These are phyloP conservation scores for Ovibos moschatus DNA, from an alignment of 2,113 vertebrate species.

Conservation along the genomic window DNA sequence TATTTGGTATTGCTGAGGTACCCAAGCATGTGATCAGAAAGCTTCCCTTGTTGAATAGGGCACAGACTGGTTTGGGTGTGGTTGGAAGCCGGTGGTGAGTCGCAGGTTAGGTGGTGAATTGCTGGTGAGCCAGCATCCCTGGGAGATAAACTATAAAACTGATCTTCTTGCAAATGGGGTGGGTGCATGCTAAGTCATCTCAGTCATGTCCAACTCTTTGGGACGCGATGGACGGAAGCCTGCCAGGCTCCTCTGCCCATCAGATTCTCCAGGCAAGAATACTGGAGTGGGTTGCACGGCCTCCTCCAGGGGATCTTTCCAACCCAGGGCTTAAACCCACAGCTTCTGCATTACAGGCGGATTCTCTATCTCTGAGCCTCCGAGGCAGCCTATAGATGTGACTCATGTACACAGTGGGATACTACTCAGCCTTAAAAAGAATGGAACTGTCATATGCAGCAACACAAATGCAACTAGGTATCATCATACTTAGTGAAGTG, in stretches of 20 bases:
- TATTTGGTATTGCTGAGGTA: neutral
- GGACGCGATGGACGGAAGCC: accelerated
- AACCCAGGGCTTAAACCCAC: neutral
- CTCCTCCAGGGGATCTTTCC: neutral
- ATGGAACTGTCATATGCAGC: neutral
- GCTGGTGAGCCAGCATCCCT: neutral
- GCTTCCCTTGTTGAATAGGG: neutral
- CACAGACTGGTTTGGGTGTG: neutral
- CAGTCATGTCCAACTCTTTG: neutral
- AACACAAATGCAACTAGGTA: neutral
- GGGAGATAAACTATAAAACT: neutral
- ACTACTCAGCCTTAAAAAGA: neutral
- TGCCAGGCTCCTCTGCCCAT: neutral
- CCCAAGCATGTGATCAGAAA: neutral
- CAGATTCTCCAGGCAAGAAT: neutral
- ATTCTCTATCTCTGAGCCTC: neutral
- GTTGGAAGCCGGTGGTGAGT: neutral
- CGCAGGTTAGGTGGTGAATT: neutral
- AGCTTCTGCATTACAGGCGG: neutral
- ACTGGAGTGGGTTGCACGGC: accelerated
- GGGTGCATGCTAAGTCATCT: neutral
- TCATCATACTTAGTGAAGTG: neutral
- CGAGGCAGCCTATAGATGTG: neutral
- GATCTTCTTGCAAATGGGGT: neutral
- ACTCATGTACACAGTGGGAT: neutral